Base-by-base conservation (phyloP, 2,113 vertebrate genomes). In the Neogobius melanostomus region DNA sequence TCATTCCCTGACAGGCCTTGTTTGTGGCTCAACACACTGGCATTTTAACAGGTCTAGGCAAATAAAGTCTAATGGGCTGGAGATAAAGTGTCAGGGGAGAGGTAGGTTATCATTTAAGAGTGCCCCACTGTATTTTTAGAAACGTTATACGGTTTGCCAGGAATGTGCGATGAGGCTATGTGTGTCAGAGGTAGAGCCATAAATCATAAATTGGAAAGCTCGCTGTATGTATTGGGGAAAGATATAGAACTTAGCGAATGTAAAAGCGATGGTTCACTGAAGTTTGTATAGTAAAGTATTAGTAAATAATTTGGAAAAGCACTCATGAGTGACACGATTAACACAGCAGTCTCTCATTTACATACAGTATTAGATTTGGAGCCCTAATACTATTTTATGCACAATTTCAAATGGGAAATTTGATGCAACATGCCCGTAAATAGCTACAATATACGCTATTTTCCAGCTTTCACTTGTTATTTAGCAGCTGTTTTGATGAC, bases 1-100 rank as follows among this genome's bases (percentile, higher is more conserved):
- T 68, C 2, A 46, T 59, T 68, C 80, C 36, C 63, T 50, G 28
- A 77, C 66, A 51, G 66, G 42, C 7, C 5, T 66, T 28, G 7
- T 52, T 76, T 3, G 1, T 12, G 66, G 47, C 64, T 68, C 45
- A 7, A 14, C 59, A 43, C 61, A 73, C 0, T 21, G 50, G 11
- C 36, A 8, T 70, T 45, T 66, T 72, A 48, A 66, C 72, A 66
- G n/a, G 42, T 46, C 57, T 54, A 28, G 36, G n/a, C 43, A 14
- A 65, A 11, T 28, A 6, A 72, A 44, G 36, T 66, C 69, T 15
- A n/a, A 43, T 11, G 43, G 15, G 8, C 5, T 1, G 11, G 21
- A 21, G 43, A n/a, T 1, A 12, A n/a, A 50, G 15, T n/a, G 56
- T 51, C 9, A 46, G 46, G 9, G 52, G 28, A 66, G 53, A 53